A percentile compares a stretch with the other conserved stretches of the same genome.
Evolutionary conservation across 2,888 invertebrate genomes (phyloP).

Genomic region (Pristionchus mayeri): DNA sequence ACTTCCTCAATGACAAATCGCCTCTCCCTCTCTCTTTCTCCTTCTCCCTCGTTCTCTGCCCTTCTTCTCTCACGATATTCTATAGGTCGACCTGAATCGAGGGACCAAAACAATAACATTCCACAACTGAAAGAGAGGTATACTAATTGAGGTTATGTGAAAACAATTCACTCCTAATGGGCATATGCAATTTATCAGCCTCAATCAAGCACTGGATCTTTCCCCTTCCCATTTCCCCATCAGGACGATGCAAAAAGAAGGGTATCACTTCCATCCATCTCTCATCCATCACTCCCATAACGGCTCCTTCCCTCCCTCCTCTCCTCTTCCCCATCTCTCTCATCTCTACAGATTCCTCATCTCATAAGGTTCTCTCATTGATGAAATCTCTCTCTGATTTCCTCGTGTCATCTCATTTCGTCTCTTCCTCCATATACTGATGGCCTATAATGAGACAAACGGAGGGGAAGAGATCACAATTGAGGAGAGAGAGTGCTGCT

Average conservation of each 20-base stretch:
- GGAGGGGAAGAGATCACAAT: slow-evolving; percentile 16
- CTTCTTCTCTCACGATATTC: slow-evolving; percentile 1
- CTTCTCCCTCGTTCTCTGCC: neutral
- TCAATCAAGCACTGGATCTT: neutral
- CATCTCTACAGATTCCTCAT: slow-evolving; percentile 17
- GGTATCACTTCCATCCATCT: slow-evolving; percentile 15
- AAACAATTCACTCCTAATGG: neutral
- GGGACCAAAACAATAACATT: slow-evolving; percentile 13
- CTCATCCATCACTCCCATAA: slow-evolving; percentile 27
- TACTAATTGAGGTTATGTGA: neutral
- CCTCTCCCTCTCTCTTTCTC: neutral
- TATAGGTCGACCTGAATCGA: neutral
- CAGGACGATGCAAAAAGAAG: neutral
- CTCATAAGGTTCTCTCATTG: neutral
- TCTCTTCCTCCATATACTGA: slow-evolving; percentile 3
- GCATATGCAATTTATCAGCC: neutral
- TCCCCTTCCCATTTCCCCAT: slow-evolving; percentile 2
- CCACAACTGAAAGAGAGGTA: too few relatives aligned
- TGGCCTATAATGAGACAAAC: slow-evolving; percentile 21
- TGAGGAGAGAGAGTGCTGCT: slow-evolving; percentile 12
- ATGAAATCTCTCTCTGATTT: slow-evolving; percentile 20
- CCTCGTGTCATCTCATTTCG: slow-evolving; percentile 12
- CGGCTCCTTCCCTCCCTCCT: neutral
- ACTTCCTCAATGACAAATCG: slow-evolving; percentile 42
- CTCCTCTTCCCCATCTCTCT: neutral